phyloP scores from a whole-genome alignment of 2,113 vertebrate genomes.

The Cyanocitta stelleri region DNA sequence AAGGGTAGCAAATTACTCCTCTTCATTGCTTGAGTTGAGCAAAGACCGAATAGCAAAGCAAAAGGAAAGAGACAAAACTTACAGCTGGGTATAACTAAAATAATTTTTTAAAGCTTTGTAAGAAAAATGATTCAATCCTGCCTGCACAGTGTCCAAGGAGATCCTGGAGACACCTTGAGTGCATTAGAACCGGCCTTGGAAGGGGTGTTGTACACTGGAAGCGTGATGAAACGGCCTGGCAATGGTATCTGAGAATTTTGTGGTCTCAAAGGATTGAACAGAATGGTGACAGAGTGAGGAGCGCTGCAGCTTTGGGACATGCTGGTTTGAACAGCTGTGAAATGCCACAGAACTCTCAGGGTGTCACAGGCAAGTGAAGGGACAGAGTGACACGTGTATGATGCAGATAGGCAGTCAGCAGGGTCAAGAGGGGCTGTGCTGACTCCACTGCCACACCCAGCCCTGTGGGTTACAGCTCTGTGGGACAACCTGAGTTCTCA shows the following conservation, averaged over 20 bases:
- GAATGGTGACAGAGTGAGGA: fast-evolving
- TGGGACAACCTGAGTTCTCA: not conserved
- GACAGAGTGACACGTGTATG: too few species aligned
- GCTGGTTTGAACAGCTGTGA: not conserved
- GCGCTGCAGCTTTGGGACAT: not conserved
- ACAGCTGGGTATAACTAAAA: not conserved
- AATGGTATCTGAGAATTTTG: not conserved
- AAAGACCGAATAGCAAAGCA: not conserved
- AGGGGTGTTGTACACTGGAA: not conserved
- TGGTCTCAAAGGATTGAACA: not conserved
- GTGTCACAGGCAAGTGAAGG: fast-evolving
- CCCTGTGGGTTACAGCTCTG: fast-evolving
- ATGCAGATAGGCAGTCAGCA: fast-evolving
- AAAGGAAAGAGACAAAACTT: not conserved
- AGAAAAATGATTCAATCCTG: not conserved
- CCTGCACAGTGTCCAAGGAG: not conserved
- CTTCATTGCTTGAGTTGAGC: not conserved
- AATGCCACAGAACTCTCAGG: not conserved
- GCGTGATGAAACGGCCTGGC: not conserved
- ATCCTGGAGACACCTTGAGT: not conserved
- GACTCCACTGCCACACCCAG: fast-evolving
- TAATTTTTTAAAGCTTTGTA: fast-evolving
- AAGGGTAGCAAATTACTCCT: not conserved
- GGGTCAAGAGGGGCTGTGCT: too few species aligned
- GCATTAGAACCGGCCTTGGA: not conserved